phyloP scores from a whole-genome alignment of 1,140 invertebrate genomes.

The Hesperophylax magnus region DNA sequence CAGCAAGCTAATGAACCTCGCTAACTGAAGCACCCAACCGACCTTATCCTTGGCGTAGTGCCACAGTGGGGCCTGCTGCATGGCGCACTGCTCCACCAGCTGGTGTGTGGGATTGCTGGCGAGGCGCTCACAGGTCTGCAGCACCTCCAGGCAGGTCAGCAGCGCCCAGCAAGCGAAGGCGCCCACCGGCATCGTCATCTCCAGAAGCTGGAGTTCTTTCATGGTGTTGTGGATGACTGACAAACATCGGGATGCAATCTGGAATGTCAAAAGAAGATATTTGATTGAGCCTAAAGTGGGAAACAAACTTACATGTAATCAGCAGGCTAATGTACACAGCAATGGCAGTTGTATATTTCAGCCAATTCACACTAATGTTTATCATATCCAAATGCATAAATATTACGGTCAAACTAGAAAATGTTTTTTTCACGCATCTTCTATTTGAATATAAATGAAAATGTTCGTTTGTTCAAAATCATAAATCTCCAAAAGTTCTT shows the following conservation, averaged over 20 bases:
- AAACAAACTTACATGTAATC: no score
- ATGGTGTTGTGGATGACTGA: conserved; percentile 90
- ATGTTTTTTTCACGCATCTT: no score
- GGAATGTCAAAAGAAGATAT: conserved; percentile 43
- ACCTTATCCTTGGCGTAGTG: conserved; percentile 95
- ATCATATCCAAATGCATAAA: no score
- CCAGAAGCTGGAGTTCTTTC: conserved; percentile 84
- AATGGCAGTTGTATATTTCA: no score
- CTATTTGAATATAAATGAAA: no score
- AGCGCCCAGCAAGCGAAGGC: conserved; percentile 95
- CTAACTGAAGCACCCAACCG: conserved; percentile 12
- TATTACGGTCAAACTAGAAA: no score
- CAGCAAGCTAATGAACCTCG: no score
- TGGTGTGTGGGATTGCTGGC: conserved; percentile 76
- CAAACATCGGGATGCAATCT: conserved; percentile 88
- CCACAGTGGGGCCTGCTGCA: conserved; percentile 91
- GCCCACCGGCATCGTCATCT: conserved; percentile 83
- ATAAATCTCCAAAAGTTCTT: no score
- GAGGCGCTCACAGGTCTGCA: conserved; percentile 81
- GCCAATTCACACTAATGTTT: no score
- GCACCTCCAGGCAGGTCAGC: conserved; percentile 90
- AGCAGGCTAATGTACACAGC: no score
- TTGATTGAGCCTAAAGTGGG: no score
- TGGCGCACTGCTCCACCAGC: conserved; percentile 83
- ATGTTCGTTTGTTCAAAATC: no score